phyloP scores from a whole-genome alignment of 2,888 invertebrate species.

The Ypsolopha sequella region DNA sequence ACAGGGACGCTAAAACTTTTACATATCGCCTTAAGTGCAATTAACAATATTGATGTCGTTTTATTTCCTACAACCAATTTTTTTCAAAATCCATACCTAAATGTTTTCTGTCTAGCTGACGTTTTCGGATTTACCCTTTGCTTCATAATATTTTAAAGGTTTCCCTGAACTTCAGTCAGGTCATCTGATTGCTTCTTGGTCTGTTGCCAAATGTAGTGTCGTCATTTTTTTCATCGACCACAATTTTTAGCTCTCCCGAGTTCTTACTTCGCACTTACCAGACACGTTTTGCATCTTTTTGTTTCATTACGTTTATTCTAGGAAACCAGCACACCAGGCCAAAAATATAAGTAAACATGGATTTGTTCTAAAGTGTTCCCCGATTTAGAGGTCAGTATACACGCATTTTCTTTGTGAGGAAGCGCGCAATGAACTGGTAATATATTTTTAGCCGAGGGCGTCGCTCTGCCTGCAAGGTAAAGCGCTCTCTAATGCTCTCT shows the following conservation, averaged over 20 bases:
- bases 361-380: slow-evolving; percentile 26
- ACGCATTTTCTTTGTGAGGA: slow-evolving; percentile 60
- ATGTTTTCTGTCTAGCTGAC: too few species aligned
- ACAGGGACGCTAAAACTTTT: too few species aligned
- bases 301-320: not conserved
- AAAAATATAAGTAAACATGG: slow-evolving; percentile 1
- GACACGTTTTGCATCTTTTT: not conserved
- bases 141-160: not conserved
- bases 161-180: not conserved
- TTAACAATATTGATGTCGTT: too few species aligned
- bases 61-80: too few species aligned
- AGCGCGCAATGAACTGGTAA: slow-evolving; percentile 49
- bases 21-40: too few species aligned
- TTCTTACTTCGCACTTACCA: not conserved
- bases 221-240: not conserved
- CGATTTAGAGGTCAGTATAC: slow-evolving; percentile 50
- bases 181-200: slow-evolving; percentile 1
- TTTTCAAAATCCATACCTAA: too few species aligned
- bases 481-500: not conserved
- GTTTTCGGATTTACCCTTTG: not conserved
- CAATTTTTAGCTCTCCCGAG: not conserved
- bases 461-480: slow-evolving; percentile 32
- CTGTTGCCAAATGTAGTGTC: not conserved
- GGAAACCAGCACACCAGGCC: not conserved
- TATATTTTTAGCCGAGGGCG: slow-evolving; percentile 65